Evolutionary conservation across 2,888 invertebrate genomes (phyloP), one percentile per base, ranked within the genome.

Genomic region (Eupithecia abbreviata): DNA sequence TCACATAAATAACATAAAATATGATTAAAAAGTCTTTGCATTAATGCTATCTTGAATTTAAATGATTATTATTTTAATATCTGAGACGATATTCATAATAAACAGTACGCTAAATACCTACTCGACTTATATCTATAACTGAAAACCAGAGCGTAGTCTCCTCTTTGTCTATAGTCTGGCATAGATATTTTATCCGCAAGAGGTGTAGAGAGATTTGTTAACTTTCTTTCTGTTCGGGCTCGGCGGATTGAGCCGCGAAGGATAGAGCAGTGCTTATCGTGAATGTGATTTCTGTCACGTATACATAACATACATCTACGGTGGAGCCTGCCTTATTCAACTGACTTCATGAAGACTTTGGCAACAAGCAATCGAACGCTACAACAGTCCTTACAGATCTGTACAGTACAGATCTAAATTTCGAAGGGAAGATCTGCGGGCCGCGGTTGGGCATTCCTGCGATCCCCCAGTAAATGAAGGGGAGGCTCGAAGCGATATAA

Each of bases 401-500:
- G 30, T 30, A 30, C 30, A 18, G 18, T 58, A 10, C 2, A 12
- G 10, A 42, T 66, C 42, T 15, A 66, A 15, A 15, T 13, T 13
- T 42, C 10, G 42, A 15, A 55, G 15, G 55, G n/a, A 58, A 18
- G n/a, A 3, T 43, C 43, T 18, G 68, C 67, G 55, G 73, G 43
- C 55, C 68, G 7, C 42, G 42, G 30, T 47, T 66, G 55, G 41
- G 55, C 42, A n/a, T 41, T 0, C 18, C 58, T 75, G 72, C 45
- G 41, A 47, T 1, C 66, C 72, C 70, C 58, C 65, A 68, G 15
- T 43, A 71, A 75, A 74, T 58, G 69, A 73, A 75, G 76, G 80
- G 79, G 78, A 77, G 75, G 75, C 55, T 73, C 45, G 71, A 43
- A 12, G 62, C 67, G 73, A 43, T 66, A 71, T 67, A 73, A 76